Evolutionary conservation across 2,888 invertebrate species (phyloP), one percentile per base, ranked within the genome.

Genomic region (Troides aeacus): DNA sequence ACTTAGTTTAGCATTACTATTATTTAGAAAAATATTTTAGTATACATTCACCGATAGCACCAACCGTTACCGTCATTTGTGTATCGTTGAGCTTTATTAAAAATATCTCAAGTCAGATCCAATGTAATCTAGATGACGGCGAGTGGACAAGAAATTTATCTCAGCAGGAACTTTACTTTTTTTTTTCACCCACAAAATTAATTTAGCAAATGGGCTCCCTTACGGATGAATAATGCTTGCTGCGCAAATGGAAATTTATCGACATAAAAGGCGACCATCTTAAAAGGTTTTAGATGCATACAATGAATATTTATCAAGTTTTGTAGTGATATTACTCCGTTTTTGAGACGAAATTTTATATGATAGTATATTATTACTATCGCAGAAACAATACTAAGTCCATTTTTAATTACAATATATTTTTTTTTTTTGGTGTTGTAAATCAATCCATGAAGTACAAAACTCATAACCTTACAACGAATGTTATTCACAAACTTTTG

Each of bases 101-200:
- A 57, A 57, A 57, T 21, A 12, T 64, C 59, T 36, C 63, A 68
- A 63, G 63, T 24, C 62, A 63, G 59, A 46, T 68, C 68, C n/a
- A 50, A 63, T 63, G 63, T 68, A 68, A 68, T 68, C 67, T 53
- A 63, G 68, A 68, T 68, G 59, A 68, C 59, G 68, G 69, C 65
- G 42, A 21, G 61, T 62, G 65, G 64, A 69, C 67, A 69, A 69
- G 62, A 69, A 56, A 53, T 62, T 64, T 64, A 60, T 63, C 60
- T 62, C 64, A 61, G 60, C 64, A 30, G 60, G 64, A 64, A 69
- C 24, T 69, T 69, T 56, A n/a, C 56, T 57, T 57, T 62, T 68
- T 68, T 68, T 56, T 68, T 68, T 64, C 64, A 60, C 60, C 59
- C 64, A 68, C 68, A 68, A 68, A 68, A 68, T 68, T 68, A 68